Evolutionary conservation across 2,113 vertebrate genomes (phyloP).

Genomic region (Neomonachus schauinslandi): DNA sequence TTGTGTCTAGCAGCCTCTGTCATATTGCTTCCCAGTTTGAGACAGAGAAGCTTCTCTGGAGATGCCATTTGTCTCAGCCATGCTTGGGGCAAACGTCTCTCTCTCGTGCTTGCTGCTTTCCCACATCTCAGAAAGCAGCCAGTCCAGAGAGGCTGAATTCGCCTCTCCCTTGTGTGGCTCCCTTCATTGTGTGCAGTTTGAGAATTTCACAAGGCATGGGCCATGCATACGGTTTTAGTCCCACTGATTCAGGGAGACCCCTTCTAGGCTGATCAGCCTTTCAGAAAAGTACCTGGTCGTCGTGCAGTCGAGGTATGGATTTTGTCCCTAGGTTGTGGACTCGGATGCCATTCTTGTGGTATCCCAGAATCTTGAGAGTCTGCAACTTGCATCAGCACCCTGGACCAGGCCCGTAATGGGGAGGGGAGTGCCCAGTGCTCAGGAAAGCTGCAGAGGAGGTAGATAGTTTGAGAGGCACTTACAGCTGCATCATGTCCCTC

Average conservation of each 20-base stretch:
- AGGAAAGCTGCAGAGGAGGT: background rate
- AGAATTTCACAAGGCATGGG: background rate
- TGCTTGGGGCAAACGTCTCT: background rate
- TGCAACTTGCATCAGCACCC: background rate
- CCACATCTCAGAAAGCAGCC: background rate
- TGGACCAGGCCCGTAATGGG: background rate
- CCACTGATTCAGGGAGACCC: background rate
- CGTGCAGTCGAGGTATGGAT: background rate
- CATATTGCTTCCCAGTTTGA: background rate
- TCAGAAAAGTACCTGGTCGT: background rate
- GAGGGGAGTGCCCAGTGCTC: background rate
- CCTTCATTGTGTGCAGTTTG: fast-evolving
- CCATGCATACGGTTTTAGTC: fast-evolving
- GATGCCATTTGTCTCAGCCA: background rate
- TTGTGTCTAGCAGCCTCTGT: background rate
- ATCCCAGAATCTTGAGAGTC: background rate
- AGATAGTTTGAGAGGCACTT: too few species aligned
- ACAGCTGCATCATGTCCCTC: background rate
- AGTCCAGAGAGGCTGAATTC: background rate
- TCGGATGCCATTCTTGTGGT: background rate
- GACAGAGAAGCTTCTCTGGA: background rate
- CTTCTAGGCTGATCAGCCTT: background rate
- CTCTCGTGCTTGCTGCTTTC: background rate
- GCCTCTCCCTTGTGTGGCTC: background rate
- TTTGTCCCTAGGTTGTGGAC: background rate